phyloP scores from a whole-genome alignment of 1,140 invertebrate genomes.

The Pseudomyrmex concolor region DNA sequence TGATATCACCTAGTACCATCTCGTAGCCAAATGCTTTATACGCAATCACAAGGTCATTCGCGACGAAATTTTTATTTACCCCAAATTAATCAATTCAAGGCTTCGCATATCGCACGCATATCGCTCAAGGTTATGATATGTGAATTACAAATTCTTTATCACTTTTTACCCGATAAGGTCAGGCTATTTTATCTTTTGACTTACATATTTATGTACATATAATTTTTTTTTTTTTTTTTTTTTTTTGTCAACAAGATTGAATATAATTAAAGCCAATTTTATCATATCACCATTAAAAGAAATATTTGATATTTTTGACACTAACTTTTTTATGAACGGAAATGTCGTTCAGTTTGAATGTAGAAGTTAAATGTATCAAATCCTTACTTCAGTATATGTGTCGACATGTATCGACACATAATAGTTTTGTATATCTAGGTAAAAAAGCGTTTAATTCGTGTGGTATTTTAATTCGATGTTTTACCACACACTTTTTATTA shows the following conservation, averaged over 20 bases:
- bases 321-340: background rate
- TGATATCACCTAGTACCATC: conserved; percentile 2
- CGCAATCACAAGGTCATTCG: conserved; percentile 56
- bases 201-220: conserved; percentile 15
- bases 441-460: background rate
- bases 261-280: conserved; percentile 18
- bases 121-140: conserved; percentile 62
- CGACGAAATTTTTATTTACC: conserved; percentile 56
- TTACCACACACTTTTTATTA: background rate
- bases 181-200: conserved; percentile 60
- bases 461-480: background rate
- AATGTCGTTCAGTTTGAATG: background rate
- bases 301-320: background rate
- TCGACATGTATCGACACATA: no score
- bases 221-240: background rate
- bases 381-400: background rate
- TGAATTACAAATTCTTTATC: conserved; percentile 69
- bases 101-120: conserved; percentile 48
- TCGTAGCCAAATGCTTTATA: conserved; percentile 34
- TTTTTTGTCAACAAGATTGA: background rate
- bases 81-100: conserved; percentile 65
- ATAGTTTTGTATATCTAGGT: background rate
- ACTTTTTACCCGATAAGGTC: conserved; percentile 66
- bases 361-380: background rate
- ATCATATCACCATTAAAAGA: background rate